Percentiles rank a stretch among this genome's conserved stretches.
Conservation (phyloP, 2,113 vertebrate genomes). For the Platanista minor region DNA sequence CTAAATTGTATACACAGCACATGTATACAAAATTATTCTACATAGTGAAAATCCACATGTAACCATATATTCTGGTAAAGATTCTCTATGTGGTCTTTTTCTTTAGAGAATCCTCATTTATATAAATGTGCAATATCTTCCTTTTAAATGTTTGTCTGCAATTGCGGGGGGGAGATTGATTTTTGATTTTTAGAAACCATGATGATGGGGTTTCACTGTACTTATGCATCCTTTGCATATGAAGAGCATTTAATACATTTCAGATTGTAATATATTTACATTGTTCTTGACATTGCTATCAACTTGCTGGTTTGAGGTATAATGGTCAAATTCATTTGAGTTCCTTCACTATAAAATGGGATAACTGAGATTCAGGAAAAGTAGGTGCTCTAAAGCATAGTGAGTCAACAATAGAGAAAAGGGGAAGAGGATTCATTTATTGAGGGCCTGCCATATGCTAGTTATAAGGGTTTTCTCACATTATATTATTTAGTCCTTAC, state of each 20-base stretch:
- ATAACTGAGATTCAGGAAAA: slow-evolving; percentile 21
- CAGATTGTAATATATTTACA: neutral
- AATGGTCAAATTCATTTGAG: neutral
- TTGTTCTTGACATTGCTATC: neutral
- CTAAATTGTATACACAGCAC: neutral
- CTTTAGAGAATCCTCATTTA: neutral
- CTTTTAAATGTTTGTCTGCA: neutral
- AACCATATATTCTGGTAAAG: neutral
- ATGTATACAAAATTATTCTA: neutral
- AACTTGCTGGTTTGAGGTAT: neutral
- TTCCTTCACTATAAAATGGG: neutral
- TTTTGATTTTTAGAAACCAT: neutral
- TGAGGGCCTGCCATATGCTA: neutral
- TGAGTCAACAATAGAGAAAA: neutral
- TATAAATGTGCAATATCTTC: neutral
- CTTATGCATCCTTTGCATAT: neutral
- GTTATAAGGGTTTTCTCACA: neutral
- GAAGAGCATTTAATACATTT: neutral
- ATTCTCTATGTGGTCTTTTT: neutral
- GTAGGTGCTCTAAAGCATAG: neutral
- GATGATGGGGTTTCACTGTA: neutral
- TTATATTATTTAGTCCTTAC: neutral
- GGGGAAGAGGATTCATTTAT: neutral
- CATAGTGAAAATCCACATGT: neutral
- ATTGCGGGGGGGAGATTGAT: neutral